Conservation (phyloP, 2,888 invertebrate genomes). For the Teleiodes luculella region DNA sequence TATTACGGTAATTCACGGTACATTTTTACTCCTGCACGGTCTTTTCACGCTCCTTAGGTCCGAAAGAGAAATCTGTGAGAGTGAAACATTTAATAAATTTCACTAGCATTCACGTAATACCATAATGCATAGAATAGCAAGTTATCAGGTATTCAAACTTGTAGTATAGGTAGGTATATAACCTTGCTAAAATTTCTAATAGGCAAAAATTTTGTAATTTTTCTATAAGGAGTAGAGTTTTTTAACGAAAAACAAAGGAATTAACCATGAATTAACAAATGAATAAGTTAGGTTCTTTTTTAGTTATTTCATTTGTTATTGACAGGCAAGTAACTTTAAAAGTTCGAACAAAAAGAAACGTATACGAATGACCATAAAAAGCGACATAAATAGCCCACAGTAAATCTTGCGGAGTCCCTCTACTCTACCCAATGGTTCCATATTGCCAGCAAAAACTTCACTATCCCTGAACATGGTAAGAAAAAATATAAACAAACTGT, state of each 20-base stretch:
- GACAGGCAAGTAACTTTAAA: neutral
- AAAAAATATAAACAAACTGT: slow-evolving; percentile 57
- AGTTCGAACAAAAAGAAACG: neutral
- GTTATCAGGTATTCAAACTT: too few relatives aligned
- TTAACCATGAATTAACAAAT: too few relatives aligned
- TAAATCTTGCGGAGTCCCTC: slow-evolving; percentile 22
- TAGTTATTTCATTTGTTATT: neutral
- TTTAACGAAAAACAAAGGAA: too few relatives aligned
- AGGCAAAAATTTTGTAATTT: too few relatives aligned
- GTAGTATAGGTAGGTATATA: too few relatives aligned
- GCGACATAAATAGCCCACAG: slow-evolving; percentile 8
- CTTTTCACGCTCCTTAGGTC: slow-evolving; percentile 38
- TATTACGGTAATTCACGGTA: slow-evolving; percentile 35
- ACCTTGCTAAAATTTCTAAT: too few relatives aligned
- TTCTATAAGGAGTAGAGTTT: too few relatives aligned
- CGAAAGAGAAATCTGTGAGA: slow-evolving; percentile 49
- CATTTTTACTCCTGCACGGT: slow-evolving; percentile 24
- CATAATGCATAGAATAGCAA: neutral
- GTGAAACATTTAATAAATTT: slow-evolving; percentile 8
- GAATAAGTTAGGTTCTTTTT: too few relatives aligned
- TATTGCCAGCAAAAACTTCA: slow-evolving; percentile 36
- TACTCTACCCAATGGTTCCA: slow-evolving; percentile 26
- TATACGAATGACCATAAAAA: neutral
- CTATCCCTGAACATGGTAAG: slow-evolving; percentile 33
- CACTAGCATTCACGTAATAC: neutral